Base-by-base conservation (phyloP, 2,797 vertebrate genomes). In the Clamator glandarius region DNA sequence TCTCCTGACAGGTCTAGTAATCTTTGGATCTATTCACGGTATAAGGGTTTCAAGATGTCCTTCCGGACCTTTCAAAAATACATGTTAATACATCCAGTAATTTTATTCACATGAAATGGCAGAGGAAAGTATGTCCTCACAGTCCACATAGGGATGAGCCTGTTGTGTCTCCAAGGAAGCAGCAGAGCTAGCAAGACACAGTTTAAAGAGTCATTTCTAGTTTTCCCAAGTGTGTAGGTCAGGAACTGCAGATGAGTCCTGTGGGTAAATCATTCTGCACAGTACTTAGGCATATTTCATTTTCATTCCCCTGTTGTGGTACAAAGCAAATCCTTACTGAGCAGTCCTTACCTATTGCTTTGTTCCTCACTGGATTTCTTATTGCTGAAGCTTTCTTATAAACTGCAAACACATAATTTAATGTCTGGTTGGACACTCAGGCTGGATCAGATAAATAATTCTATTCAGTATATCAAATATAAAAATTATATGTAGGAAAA, bases 81-180 rank as follows among this genome's bases (percentile, higher is more conserved):
- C 2, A 9, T 0, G 0, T 42, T 44, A 54, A 8, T 59, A 31
- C 33, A 35, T 64, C 12, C 2, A 11, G 52, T n/a, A 39, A 70
- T 51, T 79, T 69, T 85, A 54, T 69, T 77, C 29, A n/a, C 15
- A 20, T 68, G 35, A 67, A 86, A 86, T 50, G 29, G 4, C 44
- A 67, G 33, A 83, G 31, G 20, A 26, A 68, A 78, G 25, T 16
- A 31, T 69, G 33, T 78, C 21, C 31, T 72, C 46, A 20, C 6
- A 41, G 29, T 70, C 46, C 14, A 7, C 29, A 16, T 2, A 58
- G 28, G 6, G 17, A 74, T 1, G 2, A 76, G n/a, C 77, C 19
- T 36, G 25, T 39, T 76, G 25, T 57, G 35, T 50, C 41, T 51
- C 50, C 0, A 0, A 55, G 35, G 42, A n/a, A 86, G 39, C 8